Base-by-base conservation (phyloP, 2,113 vertebrate species). In the Zingel zingel region DNA sequence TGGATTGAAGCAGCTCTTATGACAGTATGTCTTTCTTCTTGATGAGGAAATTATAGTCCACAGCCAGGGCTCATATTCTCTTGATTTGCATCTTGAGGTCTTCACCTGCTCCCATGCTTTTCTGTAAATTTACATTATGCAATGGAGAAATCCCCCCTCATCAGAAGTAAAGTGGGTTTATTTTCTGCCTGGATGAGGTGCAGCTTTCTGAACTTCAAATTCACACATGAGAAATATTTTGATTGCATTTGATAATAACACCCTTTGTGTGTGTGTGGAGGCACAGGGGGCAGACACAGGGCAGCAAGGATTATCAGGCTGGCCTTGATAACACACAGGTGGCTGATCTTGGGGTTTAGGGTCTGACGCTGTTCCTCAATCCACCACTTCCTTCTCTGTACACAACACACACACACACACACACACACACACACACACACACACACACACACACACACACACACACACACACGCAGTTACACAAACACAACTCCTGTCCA, bases 261-360 rank as follows among this genome's bases (percentile, higher is more conserved):
- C 61, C 33, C 78, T 62, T 68, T 73, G 48, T 80, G 74, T 45
- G 77, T 63, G 54, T 59, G 23, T 72, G 57, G 23, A 86, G 77
- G 67, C 72, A 82, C 57, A 74, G 63, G 77, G 90, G 88, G 85
- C 86, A 93, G 80, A 77, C 85, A 53, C 54, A 82, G 89, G 89
- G 72, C 87, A 90, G 74, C 16, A 36, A 53, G 88, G 74, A 92
- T 94, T 91, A 94, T 78, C 64, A 19, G 81, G 70, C 89, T 91
- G 68, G 75, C 78, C 77, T 87, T 88, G 91, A 92, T 93, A 89
- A 90, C 89, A 91, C 80, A 91, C 93, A 95, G 91, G 93, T 95
- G 92, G 91, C 86, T 92, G 90, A 92, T 93, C 91, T 88, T 2
- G 23, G 74, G 70, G 84, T 78, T 94, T 91, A 88, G 50, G 6